Evolutionary conservation across 2,888 invertebrate species (phyloP).

Genomic region (Mellilla xanthometata): DNA sequence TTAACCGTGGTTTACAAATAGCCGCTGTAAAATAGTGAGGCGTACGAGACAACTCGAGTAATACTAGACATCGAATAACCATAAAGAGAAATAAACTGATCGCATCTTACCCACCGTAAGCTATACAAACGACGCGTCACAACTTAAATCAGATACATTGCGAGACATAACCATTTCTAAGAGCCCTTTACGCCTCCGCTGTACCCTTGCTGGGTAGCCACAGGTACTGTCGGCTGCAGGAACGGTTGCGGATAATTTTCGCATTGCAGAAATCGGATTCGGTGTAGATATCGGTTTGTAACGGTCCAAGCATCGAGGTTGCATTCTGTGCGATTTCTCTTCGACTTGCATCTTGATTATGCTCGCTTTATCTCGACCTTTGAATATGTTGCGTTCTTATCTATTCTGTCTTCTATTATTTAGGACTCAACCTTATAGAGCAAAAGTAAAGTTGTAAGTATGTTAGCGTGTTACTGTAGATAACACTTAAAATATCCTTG

Average conservation of each 20-base stretch:
- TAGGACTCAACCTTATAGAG: background rate
- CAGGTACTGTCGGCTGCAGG: conserved; percentile 30
- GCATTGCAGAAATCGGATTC: conserved; percentile 74
- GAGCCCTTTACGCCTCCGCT: conserved; percentile 69
- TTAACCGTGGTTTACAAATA: conserved; percentile 13
- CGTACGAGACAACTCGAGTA: conserved; percentile 35
- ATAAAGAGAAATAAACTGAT: conserved; percentile 66
- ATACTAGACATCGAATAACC: conserved; percentile 49
- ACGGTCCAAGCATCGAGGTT: conserved; percentile 68
- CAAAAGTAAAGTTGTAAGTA: too few relatives aligned
- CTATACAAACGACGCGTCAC: conserved; percentile 69
- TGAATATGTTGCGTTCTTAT: conserved; percentile 28
- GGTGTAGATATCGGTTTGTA: conserved; percentile 66
- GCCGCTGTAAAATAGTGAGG: conserved; percentile 18
- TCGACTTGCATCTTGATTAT: conserved; percentile 58
- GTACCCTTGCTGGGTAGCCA: conserved; percentile 41
- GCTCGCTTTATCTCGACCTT: conserved; percentile 45
- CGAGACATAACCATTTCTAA: conserved; percentile 72
- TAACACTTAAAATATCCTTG: too few relatives aligned
- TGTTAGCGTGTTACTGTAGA: too few relatives aligned
- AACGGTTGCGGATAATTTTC: conserved; percentile 69
- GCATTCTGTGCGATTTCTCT: conserved; percentile 64
- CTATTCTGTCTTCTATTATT: conserved; percentile 9
- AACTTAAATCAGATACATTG: conserved; percentile 75
- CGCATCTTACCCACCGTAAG: conserved; percentile 61